Percentiles rank a stretch among this genome's conserved stretches.
Evolutionary conservation across 2,113 vertebrate species (phyloP).

Genomic region (Laterallus jamaicensis): DNA sequence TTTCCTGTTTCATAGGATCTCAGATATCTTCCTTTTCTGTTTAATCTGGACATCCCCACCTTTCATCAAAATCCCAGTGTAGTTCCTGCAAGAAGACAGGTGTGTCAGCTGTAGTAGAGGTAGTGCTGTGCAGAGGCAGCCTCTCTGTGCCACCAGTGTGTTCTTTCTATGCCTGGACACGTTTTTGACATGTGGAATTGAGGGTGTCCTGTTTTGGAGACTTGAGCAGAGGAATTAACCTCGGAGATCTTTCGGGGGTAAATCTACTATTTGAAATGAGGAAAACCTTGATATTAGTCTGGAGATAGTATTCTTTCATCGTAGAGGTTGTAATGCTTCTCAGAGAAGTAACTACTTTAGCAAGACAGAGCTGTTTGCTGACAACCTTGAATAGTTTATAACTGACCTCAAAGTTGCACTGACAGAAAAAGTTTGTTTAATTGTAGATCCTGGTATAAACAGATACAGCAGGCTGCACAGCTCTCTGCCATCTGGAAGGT

Average conservation of each 20-base stretch:
- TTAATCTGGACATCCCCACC: not conserved
- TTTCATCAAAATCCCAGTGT: not conserved
- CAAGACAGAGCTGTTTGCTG: not conserved
- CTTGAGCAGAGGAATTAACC: not conserved
- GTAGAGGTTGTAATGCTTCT: not conserved
- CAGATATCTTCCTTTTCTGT: not conserved
- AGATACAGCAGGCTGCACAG: not conserved
- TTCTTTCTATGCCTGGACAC: not conserved
- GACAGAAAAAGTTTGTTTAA: not conserved
- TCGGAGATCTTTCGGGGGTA: not conserved
- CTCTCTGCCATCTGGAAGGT: not conserved
- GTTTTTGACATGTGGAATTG: not conserved
- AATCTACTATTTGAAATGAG: not conserved
- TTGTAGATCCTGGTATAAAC: not conserved
- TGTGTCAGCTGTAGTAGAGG: not conserved
- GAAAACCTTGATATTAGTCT: not conserved
- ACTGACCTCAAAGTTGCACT: not conserved
- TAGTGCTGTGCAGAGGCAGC: not conserved
- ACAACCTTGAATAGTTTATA: not conserved
- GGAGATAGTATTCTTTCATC: not conserved
- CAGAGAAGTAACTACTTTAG: not conserved
- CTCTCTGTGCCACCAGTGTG: not conserved
- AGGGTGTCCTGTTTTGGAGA: not conserved
- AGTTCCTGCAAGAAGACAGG: not conserved
- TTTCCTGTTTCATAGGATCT: not conserved